Percentiles rank a stretch among this genome's conserved stretches.
Conservation (phyloP, 2,113 vertebrate genomes). For the Delphinapterus leucas region DNA sequence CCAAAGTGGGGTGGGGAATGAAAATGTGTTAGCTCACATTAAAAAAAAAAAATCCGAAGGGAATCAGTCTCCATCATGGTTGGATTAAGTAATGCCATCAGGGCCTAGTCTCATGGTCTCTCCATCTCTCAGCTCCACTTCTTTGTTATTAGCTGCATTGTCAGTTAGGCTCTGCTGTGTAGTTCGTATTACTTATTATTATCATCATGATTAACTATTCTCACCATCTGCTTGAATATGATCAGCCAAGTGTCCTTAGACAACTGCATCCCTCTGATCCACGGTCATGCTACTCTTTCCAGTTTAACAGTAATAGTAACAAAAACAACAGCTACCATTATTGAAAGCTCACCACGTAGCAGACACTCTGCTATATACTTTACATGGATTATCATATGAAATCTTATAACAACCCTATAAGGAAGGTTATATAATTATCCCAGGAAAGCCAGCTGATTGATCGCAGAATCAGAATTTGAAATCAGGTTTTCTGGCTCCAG, state of each 20-base stretch:
- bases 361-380: neutral
- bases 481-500: neutral
- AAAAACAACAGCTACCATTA: neutral
- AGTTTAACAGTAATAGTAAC: neutral
- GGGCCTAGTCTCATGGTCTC: neutral
- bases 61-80: neutral
- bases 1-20: neutral
- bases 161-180: neutral
- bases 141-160: neutral
- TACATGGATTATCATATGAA: neutral
- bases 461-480: conserved; percentile 6
- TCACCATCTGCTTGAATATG: neutral
- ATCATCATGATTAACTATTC: neutral
- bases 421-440: neutral
- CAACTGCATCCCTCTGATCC: neutral
- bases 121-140: neutral
- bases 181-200: neutral
- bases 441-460: neutral
- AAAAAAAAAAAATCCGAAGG: neutral
- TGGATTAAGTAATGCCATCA: neutral
- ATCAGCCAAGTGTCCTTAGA: neutral
- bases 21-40: neutral
- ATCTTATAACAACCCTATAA: neutral
- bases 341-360: neutral
- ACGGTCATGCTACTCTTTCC: neutral